Conservation (phyloP, 2,888 invertebrate species). For the Protodeltote pygarga region DNA sequence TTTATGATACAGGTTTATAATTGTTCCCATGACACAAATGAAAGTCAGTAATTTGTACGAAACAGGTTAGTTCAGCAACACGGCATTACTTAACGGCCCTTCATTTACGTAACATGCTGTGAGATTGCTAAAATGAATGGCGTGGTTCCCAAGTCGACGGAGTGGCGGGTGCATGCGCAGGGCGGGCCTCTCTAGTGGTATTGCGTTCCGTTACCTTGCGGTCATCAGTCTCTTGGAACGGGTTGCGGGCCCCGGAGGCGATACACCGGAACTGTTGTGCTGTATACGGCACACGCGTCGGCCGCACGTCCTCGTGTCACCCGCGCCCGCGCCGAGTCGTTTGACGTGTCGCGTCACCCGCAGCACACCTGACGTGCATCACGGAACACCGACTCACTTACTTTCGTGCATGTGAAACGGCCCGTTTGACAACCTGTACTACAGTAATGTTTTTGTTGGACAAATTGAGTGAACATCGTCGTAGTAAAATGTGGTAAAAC, state of each 20-base stretch:
- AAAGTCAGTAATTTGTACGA: slow-evolving; percentile 56
- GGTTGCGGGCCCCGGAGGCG: slow-evolving; percentile 72
- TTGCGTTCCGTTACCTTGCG: slow-evolving; percentile 80
- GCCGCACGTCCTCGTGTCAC: slow-evolving; percentile 54
- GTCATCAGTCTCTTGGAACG: slow-evolving; percentile 79
- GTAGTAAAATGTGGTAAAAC: slow-evolving; percentile 2
- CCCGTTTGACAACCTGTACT: slow-evolving; percentile 12
- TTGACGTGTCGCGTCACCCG: slow-evolving; percentile 45
- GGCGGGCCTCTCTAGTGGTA: slow-evolving; percentile 68
- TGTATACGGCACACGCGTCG: slow-evolving; percentile 68
- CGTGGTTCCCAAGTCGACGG: slow-evolving; percentile 61
- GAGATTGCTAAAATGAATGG: slow-evolving; percentile 63
- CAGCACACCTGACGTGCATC: slow-evolving; percentile 41
- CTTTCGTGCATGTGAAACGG: slow-evolving; percentile 27
- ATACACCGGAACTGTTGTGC: slow-evolving; percentile 77
- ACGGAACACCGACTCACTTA: slow-evolving; percentile 25
- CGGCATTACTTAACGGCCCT: slow-evolving; percentile 63
- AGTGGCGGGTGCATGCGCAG: slow-evolving; percentile 53
- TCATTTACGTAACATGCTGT: slow-evolving; percentile 53
- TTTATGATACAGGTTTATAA: slow-evolving; percentile 30
- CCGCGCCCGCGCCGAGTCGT: no score
- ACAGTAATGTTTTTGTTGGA: slow-evolving; percentile 1
- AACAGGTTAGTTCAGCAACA: slow-evolving; percentile 58
- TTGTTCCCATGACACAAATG: slow-evolving; percentile 53
- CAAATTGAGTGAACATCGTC: slow-evolving; percentile 3